phyloP scores from a whole-genome alignment of 2,888 invertebrate species.

The Eledona agricola region DNA sequence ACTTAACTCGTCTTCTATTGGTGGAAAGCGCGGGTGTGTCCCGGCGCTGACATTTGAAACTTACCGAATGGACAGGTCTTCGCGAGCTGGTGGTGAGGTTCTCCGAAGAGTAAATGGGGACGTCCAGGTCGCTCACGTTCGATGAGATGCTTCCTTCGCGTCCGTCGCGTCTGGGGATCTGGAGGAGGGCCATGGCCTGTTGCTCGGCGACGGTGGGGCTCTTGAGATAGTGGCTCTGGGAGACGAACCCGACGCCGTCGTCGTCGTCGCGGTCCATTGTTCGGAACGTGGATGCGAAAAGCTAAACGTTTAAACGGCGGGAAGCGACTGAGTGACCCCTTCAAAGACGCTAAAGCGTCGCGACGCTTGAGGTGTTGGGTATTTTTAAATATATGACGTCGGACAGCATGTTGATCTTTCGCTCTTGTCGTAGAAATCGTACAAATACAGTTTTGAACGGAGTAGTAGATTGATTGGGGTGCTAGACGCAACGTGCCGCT shows the following conservation, averaged over 20 bases:
- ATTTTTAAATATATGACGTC: constrained; percentile 52
- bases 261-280: constrained; percentile 58
- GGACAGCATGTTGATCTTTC: constrained; percentile 43
- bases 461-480: too few relatives aligned
- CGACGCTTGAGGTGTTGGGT: constrained; percentile 48
- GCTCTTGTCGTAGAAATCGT: constrained; percentile 52
- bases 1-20: constrained; percentile 44
- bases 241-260: constrained; percentile 66
- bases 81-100: constrained; percentile 53
- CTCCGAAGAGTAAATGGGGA: constrained; percentile 65
- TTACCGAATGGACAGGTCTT: constrained; percentile 50
- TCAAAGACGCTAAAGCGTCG: constrained; percentile 50
- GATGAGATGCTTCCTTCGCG: constrained; percentile 66
- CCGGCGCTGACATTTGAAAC: constrained; percentile 36
- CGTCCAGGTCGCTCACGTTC: constrained; percentile 67
- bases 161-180: constrained; percentile 58
- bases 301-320: too few relatives aligned
- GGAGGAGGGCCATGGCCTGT: constrained; percentile 60
- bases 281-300: neutral
- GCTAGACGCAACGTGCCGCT: too few relatives aligned
- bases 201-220: constrained; percentile 60
- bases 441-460: too few relatives aligned
- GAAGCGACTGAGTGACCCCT: constrained; percentile 49
- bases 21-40: constrained; percentile 52
- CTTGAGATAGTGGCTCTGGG: constrained; percentile 66